phyloP scores from a whole-genome alignment of 2,113 vertebrate species.

The Apodemus sylvaticus region DNA sequence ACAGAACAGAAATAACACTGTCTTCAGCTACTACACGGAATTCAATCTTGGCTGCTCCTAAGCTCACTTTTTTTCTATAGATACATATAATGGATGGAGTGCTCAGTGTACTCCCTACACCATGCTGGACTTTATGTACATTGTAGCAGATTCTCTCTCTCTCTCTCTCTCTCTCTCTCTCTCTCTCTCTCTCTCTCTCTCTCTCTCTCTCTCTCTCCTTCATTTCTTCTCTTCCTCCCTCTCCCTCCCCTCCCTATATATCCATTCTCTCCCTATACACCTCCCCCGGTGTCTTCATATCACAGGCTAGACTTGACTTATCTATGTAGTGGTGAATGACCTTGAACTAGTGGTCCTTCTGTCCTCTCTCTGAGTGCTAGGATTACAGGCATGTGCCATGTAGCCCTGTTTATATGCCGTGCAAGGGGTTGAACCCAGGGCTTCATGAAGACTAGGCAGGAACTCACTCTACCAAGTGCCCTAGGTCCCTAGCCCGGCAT shows the following conservation, averaged over 20 bases:
- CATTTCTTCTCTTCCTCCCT: not conserved
- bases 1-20: slow-evolving; percentile 4
- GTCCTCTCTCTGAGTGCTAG: not conserved
- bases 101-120: not conserved
- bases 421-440: not conserved
- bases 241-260: not conserved
- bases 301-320: not conserved
- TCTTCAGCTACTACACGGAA: not conserved
- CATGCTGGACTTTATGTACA: not conserved
- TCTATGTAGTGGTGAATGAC: not conserved
- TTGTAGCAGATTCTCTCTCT: not conserved
- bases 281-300: too few relatives aligned
- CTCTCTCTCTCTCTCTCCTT: not conserved
- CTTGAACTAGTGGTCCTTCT: not conserved
- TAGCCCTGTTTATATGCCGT: not conserved
- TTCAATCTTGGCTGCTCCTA: not conserved
- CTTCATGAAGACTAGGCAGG: not conserved
- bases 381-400: not conserved
- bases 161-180: too few relatives aligned
- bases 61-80: not conserved
- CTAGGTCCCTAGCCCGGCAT: not conserved
- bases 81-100: not conserved
- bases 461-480: not conserved
- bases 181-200: not conserved
- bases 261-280: not conserved